Percentiles rank a stretch among this genome's conserved stretches.
These are phyloP conservation scores for Lordiphosa clarofinis DNA, from an alignment of 1,140 invertebrate species.

Conservation along the genomic window DNA sequence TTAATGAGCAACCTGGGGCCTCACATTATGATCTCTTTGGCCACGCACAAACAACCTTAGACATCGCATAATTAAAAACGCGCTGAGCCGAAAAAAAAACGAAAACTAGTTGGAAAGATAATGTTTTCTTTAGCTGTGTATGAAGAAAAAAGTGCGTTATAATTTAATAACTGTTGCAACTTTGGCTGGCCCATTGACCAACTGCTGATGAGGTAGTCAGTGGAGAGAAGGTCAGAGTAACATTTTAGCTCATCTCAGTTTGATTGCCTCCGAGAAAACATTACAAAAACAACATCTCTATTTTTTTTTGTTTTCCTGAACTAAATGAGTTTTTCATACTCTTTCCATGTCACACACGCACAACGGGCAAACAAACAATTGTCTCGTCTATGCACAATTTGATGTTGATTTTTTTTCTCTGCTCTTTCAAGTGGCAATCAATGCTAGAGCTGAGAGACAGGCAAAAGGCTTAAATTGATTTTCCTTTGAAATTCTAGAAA, in stretches of 20 bases:
- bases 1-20: constrained; percentile 12
- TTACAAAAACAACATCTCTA: not conserved
- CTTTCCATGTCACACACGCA: constrained; percentile 6
- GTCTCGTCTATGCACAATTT: not conserved
- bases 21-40: constrained; percentile 12
- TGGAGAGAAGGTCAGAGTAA: constrained; percentile 3
- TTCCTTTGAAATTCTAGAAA: constrained; percentile 54
- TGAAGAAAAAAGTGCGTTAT: constrained; percentile 7
- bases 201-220: not conserved
- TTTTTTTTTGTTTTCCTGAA: constrained; percentile 21
- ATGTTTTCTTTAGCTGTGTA: constrained; percentile 6
- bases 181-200: constrained; percentile 1
- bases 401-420: constrained; percentile 4
- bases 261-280: constrained; percentile 2
- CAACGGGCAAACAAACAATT: constrained; percentile 3
- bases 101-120: too few relatives aligned
- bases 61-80: constrained; percentile 13
- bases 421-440: constrained; percentile 48
- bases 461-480: constrained; percentile 64
- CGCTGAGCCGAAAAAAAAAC: constrained; percentile 6
- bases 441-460: constrained; percentile 18
- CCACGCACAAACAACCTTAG: constrained; percentile 11
- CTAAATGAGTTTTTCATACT: constrained; percentile 16
- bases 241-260: constrained; percentile 4
- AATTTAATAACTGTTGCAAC: constrained; percentile 9